These are phyloP conservation scores for Gymnobelideus leadbeateri DNA, from an alignment of 2,113 vertebrate species.

Conservation along the genomic window DNA sequence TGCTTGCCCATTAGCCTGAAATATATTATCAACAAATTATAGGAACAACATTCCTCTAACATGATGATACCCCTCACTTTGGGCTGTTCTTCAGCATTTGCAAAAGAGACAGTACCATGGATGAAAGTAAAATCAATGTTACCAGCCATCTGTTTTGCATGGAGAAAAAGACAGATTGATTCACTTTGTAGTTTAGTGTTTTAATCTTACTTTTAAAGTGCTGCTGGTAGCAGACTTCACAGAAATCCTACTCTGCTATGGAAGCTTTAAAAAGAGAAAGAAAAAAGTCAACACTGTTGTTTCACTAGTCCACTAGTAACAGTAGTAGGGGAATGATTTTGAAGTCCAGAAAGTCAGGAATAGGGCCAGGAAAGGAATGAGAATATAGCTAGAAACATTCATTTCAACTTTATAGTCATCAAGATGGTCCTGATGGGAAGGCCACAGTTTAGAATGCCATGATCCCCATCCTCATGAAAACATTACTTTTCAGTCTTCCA, in stretches of 20 bases:
- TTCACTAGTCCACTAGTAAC: not conserved
- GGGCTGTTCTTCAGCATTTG: conserved; percentile 57
- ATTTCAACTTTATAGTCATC: not conserved
- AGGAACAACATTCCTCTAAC: conserved; percentile 49
- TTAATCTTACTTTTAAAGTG: conserved; percentile 61
- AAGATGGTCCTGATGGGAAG: not conserved
- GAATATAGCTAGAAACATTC: not conserved
- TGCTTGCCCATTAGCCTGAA: conserved; percentile 42
- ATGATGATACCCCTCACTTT: conserved; percentile 54
- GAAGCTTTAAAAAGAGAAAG: conserved; percentile 24
- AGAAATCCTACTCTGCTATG: conserved; percentile 28
- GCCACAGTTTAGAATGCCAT: not conserved
- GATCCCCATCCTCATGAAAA: not conserved
- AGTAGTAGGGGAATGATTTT: not conserved
- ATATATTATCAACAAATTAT: conserved; percentile 67
- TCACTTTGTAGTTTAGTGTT: conserved; percentile 40
- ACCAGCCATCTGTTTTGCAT: conserved; percentile 68
- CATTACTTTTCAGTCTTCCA: not conserved
- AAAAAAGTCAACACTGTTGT: not conserved
- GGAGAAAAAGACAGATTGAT: conserved; percentile 51
- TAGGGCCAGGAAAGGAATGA: not conserved
- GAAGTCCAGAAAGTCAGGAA: not conserved
- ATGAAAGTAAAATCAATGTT: conserved; percentile 59
- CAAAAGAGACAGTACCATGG: conserved; percentile 59
- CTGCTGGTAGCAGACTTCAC: conserved; percentile 44